phyloP scores from a whole-genome alignment of 2,888 invertebrate genomes.

The Aphidoletes aphidimyza region DNA sequence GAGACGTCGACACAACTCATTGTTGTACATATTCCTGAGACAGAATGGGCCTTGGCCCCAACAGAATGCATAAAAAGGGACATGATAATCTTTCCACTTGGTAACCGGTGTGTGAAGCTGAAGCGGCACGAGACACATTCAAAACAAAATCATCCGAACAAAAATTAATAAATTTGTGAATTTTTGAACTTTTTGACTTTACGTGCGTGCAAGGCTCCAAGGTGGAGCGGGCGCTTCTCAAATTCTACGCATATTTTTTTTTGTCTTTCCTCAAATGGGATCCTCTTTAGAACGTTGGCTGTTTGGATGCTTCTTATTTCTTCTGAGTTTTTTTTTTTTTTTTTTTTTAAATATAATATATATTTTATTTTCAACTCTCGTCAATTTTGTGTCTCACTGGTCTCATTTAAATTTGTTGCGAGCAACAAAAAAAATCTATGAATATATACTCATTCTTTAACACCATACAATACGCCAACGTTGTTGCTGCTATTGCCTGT shows the following conservation, averaged over 20 bases:
- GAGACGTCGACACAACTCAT: no score
- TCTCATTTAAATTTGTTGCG: slow-evolving; percentile 31
- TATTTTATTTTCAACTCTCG: not conserved
- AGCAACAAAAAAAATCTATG: not conserved
- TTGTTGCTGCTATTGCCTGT: not conserved
- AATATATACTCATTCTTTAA: slow-evolving; percentile 24
- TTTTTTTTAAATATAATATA: not conserved
- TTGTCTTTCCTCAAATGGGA: not conserved
- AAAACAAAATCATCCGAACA: not conserved
- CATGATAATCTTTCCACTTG: slow-evolving; percentile 1
- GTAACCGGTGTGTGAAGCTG: not conserved
- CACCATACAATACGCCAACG: not conserved
- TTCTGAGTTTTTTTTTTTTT: not conserved
- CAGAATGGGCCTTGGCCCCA: no score
- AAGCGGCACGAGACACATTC: not conserved
- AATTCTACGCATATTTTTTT: slow-evolving; percentile 16
- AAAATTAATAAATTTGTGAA: slow-evolving; percentile 16
- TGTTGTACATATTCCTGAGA: no score
- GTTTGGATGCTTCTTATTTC: not conserved
- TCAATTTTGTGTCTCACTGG: slow-evolving; percentile 18
- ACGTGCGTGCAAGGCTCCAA: no score
- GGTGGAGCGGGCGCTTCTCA: not conserved
- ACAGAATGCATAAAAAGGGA: not conserved
- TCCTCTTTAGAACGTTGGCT: not conserved
- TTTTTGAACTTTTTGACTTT: no score